Conservation (phyloP, 2,113 vertebrate genomes). For the Seriola dumerili region DNA sequence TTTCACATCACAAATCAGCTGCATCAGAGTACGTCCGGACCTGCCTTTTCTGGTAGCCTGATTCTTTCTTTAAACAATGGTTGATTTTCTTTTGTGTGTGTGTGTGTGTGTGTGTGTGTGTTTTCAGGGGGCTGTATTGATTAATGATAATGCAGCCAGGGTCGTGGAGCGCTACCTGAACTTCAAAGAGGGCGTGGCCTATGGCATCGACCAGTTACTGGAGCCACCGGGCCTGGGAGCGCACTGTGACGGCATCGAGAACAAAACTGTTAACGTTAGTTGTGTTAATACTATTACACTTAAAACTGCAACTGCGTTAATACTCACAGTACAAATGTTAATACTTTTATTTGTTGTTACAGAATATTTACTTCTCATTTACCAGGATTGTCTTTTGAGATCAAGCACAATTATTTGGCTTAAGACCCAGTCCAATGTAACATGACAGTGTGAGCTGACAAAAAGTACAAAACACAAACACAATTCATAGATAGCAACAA, state of each 20-base stretch:
- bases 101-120: conserved; percentile 1
- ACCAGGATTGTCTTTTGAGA: too few species aligned
- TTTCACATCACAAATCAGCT: background rate
- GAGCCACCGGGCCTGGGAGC: conserved; percentile 93
- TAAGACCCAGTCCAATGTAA: too few species aligned
- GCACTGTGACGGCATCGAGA: conserved; percentile 87
- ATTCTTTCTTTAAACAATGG: background rate
- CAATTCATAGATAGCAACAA: too few species aligned
- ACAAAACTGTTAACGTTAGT: conserved; percentile 72
- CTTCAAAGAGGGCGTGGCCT: conserved; percentile 90
- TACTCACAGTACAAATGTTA: background rate
- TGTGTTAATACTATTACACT: background rate
- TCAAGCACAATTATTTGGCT: too few species aligned
- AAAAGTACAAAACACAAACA: too few species aligned
- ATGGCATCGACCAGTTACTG: conserved; percentile 91
- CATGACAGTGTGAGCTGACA: too few species aligned
- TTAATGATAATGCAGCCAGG: conserved; percentile 84
- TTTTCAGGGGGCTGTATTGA: conserved; percentile 88
- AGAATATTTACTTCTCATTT: too few species aligned
- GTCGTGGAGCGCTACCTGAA: conserved; percentile 88
- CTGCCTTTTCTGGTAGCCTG: too few species aligned
- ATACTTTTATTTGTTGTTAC: background rate
- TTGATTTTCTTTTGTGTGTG: background rate
- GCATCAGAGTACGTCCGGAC: too few species aligned
- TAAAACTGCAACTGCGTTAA: background rate